A percentile compares a stretch with the other conserved stretches of the same genome.
These are phyloP conservation scores for Drosophila yakuba DNA, from an alignment of 1,140 invertebrate genomes.

Conservation along the genomic window DNA sequence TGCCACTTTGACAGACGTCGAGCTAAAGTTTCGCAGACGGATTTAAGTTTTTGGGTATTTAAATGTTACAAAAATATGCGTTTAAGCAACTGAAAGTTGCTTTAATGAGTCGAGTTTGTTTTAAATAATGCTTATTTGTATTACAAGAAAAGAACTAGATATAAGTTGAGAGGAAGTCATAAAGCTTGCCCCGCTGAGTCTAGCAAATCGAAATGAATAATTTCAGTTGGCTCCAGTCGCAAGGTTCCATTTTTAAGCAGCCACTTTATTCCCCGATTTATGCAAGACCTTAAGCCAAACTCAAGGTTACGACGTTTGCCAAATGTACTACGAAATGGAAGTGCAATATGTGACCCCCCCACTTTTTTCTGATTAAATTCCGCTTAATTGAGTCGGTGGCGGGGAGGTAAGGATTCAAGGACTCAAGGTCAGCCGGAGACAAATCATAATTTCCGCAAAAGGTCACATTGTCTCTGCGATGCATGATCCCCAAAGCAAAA, in stretches of 20 bases:
- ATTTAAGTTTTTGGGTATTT: slow-evolving; percentile 5
- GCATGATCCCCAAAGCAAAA: slow-evolving; percentile 42
- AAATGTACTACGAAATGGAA: slow-evolving; percentile 41
- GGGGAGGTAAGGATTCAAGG: background rate
- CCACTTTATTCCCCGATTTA: slow-evolving; percentile 48
- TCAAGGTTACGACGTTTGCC: slow-evolving; percentile 35
- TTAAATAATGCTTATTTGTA: background rate
- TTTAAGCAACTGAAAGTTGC: background rate
- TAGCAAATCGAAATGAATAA: slow-evolving; percentile 21
- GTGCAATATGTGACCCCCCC: slow-evolving; percentile 49
- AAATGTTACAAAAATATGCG: background rate
- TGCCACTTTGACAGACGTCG: slow-evolving; percentile 18
- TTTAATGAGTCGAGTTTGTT: background rate
- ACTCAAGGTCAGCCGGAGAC: slow-evolving; percentile 31
- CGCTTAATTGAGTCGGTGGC: slow-evolving; percentile 30
- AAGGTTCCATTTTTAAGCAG: slow-evolving; percentile 24
- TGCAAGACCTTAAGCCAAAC: slow-evolving; percentile 37
- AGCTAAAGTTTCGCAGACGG: slow-evolving; percentile 13
- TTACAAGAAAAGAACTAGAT: background rate
- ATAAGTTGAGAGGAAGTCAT: slow-evolving; percentile 4
- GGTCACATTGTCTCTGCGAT: slow-evolving; percentile 55
- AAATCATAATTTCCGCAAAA: slow-evolving; percentile 80
- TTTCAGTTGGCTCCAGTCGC: slow-evolving; percentile 7
- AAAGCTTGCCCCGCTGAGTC: slow-evolving; percentile 10
- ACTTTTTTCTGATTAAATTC: slow-evolving; percentile 56